Evolutionary conservation across 2,888 invertebrate species (phyloP).

Genomic region (Thecophora atra): DNA sequence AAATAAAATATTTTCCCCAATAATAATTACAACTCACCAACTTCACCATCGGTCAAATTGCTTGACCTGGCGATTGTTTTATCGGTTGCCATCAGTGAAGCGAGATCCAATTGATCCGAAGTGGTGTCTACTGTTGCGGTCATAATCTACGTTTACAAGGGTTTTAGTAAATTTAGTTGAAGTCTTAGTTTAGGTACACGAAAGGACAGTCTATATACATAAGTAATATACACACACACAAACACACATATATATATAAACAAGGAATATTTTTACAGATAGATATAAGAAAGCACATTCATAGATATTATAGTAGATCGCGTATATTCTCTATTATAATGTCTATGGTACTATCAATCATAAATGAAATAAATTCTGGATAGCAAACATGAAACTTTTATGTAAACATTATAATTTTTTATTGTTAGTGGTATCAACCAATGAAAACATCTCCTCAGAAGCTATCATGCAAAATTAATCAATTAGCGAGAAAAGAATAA

Average conservation of each 20-base stretch:
- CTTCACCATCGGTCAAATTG: conserved; percentile 88
- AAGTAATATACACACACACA: no score
- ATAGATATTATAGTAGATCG: no score
- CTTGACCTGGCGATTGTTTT: conserved; percentile 86
- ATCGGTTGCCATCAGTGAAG: conserved; percentile 83
- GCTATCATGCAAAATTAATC: neutral
- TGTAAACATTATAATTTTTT: no score
- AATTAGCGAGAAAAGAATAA: neutral
- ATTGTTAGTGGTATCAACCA: no score
- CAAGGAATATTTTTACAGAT: no score
- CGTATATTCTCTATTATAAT: no score
- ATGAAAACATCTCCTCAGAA: no score
- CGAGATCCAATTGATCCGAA: conserved; percentile 88
- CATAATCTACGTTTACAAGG: conserved; percentile 75
- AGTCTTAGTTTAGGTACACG: neutral
- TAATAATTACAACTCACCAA: conserved; percentile 70
- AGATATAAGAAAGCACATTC: no score
- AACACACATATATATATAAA: no score
- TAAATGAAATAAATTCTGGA: no score
- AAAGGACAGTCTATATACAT: neutral
- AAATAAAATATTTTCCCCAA: neutral
- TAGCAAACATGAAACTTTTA: no score
- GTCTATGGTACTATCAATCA: no score
- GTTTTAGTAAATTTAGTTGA: conserved; percentile 22
- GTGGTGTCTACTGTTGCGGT: conserved; percentile 96